phyloP scores from a whole-genome alignment of 2,797 vertebrate genomes.

The Dermochelys coriacea region DNA sequence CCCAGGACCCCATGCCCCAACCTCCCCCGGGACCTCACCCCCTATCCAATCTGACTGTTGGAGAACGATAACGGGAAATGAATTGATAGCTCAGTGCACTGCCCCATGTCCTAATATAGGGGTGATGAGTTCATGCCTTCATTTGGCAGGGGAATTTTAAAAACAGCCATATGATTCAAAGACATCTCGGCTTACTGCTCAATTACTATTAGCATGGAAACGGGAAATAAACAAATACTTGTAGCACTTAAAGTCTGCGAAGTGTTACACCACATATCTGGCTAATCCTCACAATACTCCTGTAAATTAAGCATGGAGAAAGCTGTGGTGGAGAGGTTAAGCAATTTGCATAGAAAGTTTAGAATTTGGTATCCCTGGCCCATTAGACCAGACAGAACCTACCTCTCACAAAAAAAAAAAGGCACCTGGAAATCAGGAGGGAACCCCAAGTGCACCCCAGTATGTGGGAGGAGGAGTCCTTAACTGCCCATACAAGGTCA shows the following conservation, averaged over 20 bases:
- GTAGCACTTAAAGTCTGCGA: neutral
- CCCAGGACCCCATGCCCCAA: too few species aligned
- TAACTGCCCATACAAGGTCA: neutral
- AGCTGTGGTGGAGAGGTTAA: neutral
- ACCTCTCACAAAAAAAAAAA: neutral
- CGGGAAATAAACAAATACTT: neutral
- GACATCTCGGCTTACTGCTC: neutral
- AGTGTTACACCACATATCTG: neutral
- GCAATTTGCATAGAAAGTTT: neutral
- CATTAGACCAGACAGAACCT: neutral
- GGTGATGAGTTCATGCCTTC: neutral
- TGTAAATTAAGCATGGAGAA: neutral
- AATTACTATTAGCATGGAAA: neutral
- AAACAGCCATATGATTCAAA: neutral
- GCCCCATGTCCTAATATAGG: neutral
- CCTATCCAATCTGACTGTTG: neutral
- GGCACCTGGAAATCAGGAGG: neutral
- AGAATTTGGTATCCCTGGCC: too few species aligned
- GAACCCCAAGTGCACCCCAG: neutral
- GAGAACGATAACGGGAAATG: neutral
- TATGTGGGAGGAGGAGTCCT: neutral
- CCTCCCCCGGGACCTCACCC: too few species aligned
- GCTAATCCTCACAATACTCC: neutral
- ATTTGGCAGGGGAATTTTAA: neutral
- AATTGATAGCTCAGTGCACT: neutral